phyloP scores from a whole-genome alignment of 2,888 invertebrate genomes.

The Sericinus montela region DNA sequence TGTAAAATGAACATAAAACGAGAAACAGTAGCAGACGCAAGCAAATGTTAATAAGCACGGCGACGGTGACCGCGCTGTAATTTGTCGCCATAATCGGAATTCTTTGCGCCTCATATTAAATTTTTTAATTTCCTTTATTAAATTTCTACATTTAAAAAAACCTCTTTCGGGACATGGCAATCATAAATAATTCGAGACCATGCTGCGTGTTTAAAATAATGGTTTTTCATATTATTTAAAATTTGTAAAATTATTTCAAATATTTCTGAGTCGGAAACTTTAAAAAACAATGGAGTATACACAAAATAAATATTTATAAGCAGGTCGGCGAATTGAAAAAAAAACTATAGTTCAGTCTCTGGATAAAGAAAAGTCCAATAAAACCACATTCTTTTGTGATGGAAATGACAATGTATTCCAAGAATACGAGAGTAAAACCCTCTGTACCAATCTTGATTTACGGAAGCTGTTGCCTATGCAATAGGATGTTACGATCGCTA shows the following conservation, averaged over 20 bases:
- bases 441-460: conserved; percentile 36
- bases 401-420: conserved; percentile 18
- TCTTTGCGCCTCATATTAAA: conserved; percentile 61
- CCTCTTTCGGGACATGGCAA: too few relatives aligned
- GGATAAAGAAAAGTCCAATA: background rate
- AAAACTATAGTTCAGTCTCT: conserved; percentile 1
- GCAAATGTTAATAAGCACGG: conserved; percentile 45
- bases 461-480: conserved; percentile 56
- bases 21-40: conserved; percentile 45
- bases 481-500: conserved; percentile 36
- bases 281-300: too few relatives aligned
- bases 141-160: too few relatives aligned
- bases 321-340: too few relatives aligned
- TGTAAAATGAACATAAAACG: conserved; percentile 30
- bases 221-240: too few relatives aligned
- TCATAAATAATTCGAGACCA: too few relatives aligned
- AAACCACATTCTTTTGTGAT: conserved; percentile 2
- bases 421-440: conserved; percentile 41
- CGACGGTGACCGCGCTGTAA: conserved; percentile 47
- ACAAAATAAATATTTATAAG: too few relatives aligned
- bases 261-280: too few relatives aligned
- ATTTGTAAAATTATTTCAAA: too few relatives aligned
- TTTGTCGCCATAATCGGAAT: conserved; percentile 68
- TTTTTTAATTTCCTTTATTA: conserved; percentile 50
- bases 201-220: too few relatives aligned